phyloP scores from a whole-genome alignment of 2,113 vertebrate species.

The Eidolon helvum region DNA sequence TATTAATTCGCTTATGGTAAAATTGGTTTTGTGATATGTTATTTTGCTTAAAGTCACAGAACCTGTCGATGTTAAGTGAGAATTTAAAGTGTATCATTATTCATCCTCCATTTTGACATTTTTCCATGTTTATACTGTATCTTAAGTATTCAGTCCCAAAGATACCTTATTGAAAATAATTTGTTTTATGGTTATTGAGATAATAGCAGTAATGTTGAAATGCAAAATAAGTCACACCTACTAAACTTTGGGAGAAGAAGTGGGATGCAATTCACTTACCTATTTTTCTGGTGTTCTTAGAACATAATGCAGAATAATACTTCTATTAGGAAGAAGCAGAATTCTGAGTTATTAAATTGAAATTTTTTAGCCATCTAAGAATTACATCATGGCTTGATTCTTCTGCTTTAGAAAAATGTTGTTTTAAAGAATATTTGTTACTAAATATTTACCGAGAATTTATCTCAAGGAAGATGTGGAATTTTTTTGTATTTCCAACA shows the following conservation, averaged over 20 bases:
- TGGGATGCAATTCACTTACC: not conserved
- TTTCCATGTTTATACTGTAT: not conserved
- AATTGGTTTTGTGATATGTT: not conserved
- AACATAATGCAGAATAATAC: not conserved
- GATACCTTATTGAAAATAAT: not conserved
- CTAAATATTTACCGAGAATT: not conserved
- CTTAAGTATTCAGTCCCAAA: not conserved
- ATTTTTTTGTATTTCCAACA: not conserved
- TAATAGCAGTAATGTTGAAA: not conserved
- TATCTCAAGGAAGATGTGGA: not conserved
- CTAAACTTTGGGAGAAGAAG: not conserved
- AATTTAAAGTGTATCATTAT: not conserved
- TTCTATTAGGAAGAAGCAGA: not conserved
- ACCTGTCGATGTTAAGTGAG: not conserved
- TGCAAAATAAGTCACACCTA: not conserved
- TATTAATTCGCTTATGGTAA: not conserved
- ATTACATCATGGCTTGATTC: not conserved
- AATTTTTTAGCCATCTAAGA: not conserved
- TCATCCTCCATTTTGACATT: not conserved
- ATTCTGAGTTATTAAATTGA: not conserved
- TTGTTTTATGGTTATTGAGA: not conserved
- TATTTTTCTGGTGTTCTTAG: not conserved
- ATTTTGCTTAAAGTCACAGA: not conserved
- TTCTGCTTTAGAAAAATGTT: not conserved
- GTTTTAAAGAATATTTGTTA: not conserved